These are phyloP conservation scores for Dicycla oo DNA, from an alignment of 2,888 invertebrate genomes.

Conservation along the genomic window DNA sequence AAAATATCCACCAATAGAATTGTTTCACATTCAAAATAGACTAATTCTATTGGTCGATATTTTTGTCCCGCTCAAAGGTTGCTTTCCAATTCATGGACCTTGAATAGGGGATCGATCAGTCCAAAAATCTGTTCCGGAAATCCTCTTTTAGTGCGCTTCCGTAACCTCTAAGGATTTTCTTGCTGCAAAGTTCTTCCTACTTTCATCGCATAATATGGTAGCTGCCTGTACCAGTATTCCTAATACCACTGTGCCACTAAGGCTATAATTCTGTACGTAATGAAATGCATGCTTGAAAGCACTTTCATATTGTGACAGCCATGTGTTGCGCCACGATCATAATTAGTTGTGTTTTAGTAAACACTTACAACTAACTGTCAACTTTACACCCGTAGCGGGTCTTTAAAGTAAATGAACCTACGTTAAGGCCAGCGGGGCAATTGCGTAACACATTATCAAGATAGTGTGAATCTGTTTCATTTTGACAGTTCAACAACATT, in stretches of 20 bases:
- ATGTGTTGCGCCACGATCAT: conserved; percentile 26
- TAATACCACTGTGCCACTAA: conserved; percentile 13
- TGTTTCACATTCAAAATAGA: neutral
- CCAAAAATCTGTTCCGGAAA: neutral
- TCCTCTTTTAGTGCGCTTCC: neutral
- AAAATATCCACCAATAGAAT: neutral
- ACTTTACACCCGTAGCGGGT: conserved; percentile 13
- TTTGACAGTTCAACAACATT: too few species aligned
- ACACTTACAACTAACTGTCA: conserved; percentile 1
- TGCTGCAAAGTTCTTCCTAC: neutral
- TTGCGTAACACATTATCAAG: too few species aligned
- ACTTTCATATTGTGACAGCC: conserved; percentile 42
- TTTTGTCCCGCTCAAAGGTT: neutral
- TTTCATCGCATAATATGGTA: conserved; percentile 4
- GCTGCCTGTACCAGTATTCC: neutral
- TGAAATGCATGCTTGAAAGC: conserved; percentile 37
- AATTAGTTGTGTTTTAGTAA: conserved; percentile 27
- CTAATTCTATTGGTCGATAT: neutral
- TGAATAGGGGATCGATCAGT: too few species aligned
- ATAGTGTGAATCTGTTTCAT: too few species aligned
- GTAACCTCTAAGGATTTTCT: neutral
- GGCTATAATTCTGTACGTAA: conserved; percentile 35
- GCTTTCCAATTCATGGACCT: neutral
- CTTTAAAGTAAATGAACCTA: neutral
- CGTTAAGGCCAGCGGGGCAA: neutral